These are phyloP conservation scores for Drosophila peninsularis DNA, from an alignment of 2,888 invertebrate species.

Conservation along the genomic window DNA sequence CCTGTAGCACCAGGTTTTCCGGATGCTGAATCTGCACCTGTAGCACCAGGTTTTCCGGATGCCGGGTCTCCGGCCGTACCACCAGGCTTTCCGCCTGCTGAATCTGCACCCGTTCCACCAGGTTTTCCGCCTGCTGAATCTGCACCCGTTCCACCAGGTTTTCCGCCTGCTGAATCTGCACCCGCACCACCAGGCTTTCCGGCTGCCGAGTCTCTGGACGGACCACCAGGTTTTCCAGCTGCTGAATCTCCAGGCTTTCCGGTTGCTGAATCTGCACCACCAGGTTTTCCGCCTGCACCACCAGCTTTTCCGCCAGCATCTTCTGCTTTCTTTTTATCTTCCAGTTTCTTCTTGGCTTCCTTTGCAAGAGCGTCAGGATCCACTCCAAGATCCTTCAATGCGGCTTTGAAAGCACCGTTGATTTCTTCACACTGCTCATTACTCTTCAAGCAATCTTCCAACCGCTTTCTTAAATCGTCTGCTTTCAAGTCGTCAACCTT, in stretches of 20 bases:
- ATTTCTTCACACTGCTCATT: slow-evolving; percentile 53
- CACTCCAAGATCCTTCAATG: slow-evolving; percentile 51
- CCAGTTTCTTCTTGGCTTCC: slow-evolving; percentile 1
- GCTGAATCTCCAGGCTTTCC: slow-evolving; percentile 2
- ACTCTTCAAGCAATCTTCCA: slow-evolving; percentile 62
- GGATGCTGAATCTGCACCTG: neutral
- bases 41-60: neutral
- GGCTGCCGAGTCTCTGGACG: neutral
- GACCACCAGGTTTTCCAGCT: slow-evolving; percentile 8
- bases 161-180: neutral
- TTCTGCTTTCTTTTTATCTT: slow-evolving; percentile 18
- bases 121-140: slow-evolving; percentile 7
- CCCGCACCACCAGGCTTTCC: slow-evolving; percentile 1
- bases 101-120: too few relatives aligned
- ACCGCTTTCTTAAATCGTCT: slow-evolving; percentile 60
- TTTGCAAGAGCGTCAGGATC: slow-evolving; percentile 39
- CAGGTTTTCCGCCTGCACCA: neutral
- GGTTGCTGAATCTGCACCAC: neutral
- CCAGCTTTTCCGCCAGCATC: slow-evolving; percentile 11
- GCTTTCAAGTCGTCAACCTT: slow-evolving; percentile 62
- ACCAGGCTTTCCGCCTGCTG: neutral
- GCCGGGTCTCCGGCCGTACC: too few relatives aligned
- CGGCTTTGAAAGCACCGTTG: slow-evolving; percentile 45
- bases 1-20: slow-evolving; percentile 3
- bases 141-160: too few relatives aligned